Conservation (phyloP, 2,113 vertebrate species). For the Passerina amoena region DNA sequence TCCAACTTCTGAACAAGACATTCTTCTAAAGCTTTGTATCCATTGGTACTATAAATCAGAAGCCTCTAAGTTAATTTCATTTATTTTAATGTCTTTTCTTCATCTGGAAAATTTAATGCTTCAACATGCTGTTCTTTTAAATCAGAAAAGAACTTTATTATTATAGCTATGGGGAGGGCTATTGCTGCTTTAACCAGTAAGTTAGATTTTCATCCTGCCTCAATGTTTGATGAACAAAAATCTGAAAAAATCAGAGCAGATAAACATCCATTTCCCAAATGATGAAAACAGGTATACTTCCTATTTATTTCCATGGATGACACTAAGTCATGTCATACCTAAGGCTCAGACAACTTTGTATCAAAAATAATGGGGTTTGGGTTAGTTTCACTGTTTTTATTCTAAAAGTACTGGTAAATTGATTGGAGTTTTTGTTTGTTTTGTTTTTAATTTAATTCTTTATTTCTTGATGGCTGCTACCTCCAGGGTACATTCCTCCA, state of each 20-base stretch:
- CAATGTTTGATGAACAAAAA: background rate
- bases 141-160: background rate
- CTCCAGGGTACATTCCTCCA: background rate
- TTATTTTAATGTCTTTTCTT: slow-evolving; percentile 30
- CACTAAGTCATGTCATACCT: background rate
- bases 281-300: background rate
- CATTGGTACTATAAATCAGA: slow-evolving; percentile 7
- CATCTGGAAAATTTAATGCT: slow-evolving; percentile 50
- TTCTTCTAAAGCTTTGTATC: slow-evolving; percentile 44
- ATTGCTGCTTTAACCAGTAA: background rate
- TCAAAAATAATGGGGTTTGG: background rate
- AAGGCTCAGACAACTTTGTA: background rate
- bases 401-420: background rate
- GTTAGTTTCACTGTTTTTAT: background rate
- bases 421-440: background rate
- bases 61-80: slow-evolving; percentile 20
- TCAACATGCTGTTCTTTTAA: slow-evolving; percentile 21
- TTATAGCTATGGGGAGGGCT: background rate
- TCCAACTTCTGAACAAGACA: slow-evolving; percentile 43
- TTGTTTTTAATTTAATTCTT: background rate
- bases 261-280: background rate
- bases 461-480: background rate
- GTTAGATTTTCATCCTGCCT: background rate
- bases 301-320: background rate
- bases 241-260: background rate